Conservation (phyloP, 2,113 vertebrate species). For the Sphyrna mokarran region DNA sequence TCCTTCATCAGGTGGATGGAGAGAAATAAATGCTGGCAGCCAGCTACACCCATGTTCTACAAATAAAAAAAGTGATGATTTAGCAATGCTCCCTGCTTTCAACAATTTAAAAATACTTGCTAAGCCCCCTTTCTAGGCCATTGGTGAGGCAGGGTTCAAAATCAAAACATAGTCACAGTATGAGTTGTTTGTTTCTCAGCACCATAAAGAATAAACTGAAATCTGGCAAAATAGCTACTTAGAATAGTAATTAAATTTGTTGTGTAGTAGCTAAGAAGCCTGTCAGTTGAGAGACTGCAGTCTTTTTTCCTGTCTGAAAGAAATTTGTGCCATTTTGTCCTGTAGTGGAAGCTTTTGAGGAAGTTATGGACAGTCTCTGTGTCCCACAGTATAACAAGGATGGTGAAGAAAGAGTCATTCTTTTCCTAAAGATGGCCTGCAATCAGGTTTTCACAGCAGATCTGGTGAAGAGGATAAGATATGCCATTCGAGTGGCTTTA, state of each 20-base stretch:
- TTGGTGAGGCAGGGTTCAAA: not conserved
- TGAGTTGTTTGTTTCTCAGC: not conserved
- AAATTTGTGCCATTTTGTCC: not conserved
- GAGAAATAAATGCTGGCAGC: too few relatives aligned
- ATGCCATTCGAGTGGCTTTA: constrained; percentile 71
- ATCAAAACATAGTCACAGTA: not conserved
- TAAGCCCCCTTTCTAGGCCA: not conserved
- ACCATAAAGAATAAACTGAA: not conserved
- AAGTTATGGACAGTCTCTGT: constrained; percentile 86
- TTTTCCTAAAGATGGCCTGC: constrained; percentile 85
- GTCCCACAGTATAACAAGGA: constrained; percentile 83
- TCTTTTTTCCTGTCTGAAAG: not conserved
- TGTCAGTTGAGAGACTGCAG: not conserved
- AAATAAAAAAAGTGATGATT: not conserved
- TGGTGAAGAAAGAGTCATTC: constrained; percentile 82
- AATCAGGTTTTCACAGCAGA: constrained; percentile 58
- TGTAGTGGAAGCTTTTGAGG: constrained; percentile 90
- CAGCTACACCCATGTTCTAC: too few relatives aligned
- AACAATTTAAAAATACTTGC: not conserved
- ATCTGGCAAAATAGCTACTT: not conserved
- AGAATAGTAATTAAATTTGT: not conserved
- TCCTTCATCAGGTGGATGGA: too few relatives aligned
- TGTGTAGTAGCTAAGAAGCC: not conserved
- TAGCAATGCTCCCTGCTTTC: not conserved
- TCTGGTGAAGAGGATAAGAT: constrained; percentile 65